A percentile compares a stretch with the other conserved stretches of the same genome.
Conservation (phyloP, 2,888 invertebrate species). For the Oxystoma pomonae region DNA sequence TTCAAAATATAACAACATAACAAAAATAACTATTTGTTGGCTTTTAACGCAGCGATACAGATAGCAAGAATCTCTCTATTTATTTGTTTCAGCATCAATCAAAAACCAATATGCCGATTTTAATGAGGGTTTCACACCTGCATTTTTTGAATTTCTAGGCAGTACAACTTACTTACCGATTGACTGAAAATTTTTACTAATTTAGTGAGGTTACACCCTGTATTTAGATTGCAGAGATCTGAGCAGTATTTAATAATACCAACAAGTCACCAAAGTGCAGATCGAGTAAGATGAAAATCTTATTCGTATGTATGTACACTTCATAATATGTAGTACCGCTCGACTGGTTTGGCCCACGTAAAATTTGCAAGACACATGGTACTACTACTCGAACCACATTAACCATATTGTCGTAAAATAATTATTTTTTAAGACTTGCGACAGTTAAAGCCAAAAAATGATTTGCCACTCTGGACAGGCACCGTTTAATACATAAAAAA, state of each 20-base stretch:
- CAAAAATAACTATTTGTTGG: too few species aligned
- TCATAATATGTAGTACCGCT: slow-evolving; percentile 23
- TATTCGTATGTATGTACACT: neutral
- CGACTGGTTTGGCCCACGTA: slow-evolving; percentile 37
- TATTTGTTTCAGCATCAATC: too few species aligned
- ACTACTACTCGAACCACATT: slow-evolving; percentile 20
- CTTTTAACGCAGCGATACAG: too few species aligned
- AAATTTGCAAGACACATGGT: slow-evolving; percentile 35
- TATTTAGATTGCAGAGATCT: neutral
- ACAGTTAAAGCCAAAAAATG: neutral
- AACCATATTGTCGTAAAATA: slow-evolving; percentile 32
- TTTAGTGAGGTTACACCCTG: too few species aligned
- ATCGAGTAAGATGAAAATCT: neutral
- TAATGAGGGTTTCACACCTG: too few species aligned
- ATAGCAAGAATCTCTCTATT: too few species aligned
- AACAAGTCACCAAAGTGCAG: neutral
- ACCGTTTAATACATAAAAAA: neutral
- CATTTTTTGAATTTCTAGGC: too few species aligned
- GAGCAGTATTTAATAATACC: neutral
- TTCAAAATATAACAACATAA: too few species aligned
- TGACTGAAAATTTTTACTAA: too few species aligned
- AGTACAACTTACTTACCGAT: too few species aligned
- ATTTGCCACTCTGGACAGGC: neutral
- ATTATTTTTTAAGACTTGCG: slow-evolving; percentile 21
- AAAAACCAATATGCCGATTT: too few species aligned